phyloP scores from a whole-genome alignment of 2,888 invertebrate species.

The Aromia moschata region DNA sequence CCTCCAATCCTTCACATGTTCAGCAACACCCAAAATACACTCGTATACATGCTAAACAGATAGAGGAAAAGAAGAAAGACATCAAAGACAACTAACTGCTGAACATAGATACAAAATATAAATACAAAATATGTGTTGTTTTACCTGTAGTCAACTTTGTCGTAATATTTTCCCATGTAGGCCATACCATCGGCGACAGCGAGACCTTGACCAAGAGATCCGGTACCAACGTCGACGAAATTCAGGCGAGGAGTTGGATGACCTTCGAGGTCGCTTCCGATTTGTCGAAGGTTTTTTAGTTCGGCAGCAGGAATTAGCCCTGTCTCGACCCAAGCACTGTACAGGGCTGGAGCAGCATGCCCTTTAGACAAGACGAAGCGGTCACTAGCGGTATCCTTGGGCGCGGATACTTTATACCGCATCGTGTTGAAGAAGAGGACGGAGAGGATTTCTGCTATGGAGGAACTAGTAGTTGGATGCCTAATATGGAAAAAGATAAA shows the following conservation, averaged over 20 bases:
- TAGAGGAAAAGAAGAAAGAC: too few species aligned
- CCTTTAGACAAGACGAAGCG: constrained; percentile 97
- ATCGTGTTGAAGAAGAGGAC: constrained; percentile 98
- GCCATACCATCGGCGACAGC: constrained; percentile 98
- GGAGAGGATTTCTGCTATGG: constrained; percentile 97
- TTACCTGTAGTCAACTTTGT: constrained; percentile 79
- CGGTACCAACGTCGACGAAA: constrained; percentile 98
- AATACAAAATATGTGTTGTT: too few species aligned
- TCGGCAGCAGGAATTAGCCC: constrained; percentile 87
- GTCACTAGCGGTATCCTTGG: constrained; percentile 89
- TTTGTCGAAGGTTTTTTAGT: constrained; percentile 84
- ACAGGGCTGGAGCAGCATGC: constrained; percentile 97
- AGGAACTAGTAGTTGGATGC: constrained; percentile 98
- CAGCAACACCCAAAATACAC: too few species aligned
- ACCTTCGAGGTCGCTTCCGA: constrained; percentile 95
- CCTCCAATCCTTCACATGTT: too few species aligned
- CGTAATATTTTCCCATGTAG: constrained; percentile 88
- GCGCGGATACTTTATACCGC: constrained; percentile 87
- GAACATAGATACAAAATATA: too few species aligned
- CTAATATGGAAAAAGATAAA: constrained; percentile 65
- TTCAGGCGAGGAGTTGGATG: constrained; percentile 97
- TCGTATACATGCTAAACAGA: too few species aligned
- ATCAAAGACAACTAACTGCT: too few species aligned
- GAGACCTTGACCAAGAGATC: constrained; percentile 96
- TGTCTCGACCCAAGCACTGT: constrained; percentile 98